A percentile compares a stretch with the other conserved stretches of the same genome.
These are phyloP conservation scores for Nymphalis c-album DNA, from an alignment of 2,888 invertebrate species.

Conservation along the genomic window DNA sequence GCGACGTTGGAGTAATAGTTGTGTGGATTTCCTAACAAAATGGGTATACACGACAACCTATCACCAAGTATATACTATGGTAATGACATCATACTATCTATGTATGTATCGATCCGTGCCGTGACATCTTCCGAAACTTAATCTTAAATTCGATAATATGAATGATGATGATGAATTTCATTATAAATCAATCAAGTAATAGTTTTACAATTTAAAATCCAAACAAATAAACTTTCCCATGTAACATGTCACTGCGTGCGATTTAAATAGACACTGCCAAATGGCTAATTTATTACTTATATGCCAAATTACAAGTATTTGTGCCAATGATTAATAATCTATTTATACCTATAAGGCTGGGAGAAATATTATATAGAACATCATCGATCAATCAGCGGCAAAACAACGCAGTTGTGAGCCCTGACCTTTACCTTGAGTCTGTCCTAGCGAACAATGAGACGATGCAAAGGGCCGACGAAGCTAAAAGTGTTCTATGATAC, in stretches of 20 bases:
- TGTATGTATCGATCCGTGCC: no score
- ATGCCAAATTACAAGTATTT: constrained; percentile 34
- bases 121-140: neutral
- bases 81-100: no score
- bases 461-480: constrained; percentile 20
- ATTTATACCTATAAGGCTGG: constrained; percentile 20
- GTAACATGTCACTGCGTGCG: constrained; percentile 12
- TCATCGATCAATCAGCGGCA: constrained; percentile 13
- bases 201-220: neutral
- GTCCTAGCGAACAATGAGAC: neutral
- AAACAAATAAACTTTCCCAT: constrained; percentile 14
- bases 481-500: constrained; percentile 26
- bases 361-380: constrained; percentile 14
- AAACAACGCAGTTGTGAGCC: constrained; percentile 25
- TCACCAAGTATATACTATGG: no score
- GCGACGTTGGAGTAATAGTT: no score
- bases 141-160: neutral
- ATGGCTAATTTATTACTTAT: constrained; percentile 26
- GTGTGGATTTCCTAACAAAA: no score
- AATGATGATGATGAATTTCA: neutral
- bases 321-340: constrained; percentile 34
- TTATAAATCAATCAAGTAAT: neutral
- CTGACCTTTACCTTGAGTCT: constrained; percentile 31
- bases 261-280: constrained; percentile 29
- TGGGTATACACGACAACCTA: no score